Conservation (phyloP, 2,888 invertebrate genomes). For the Cyrtodaria siliqua region DNA sequence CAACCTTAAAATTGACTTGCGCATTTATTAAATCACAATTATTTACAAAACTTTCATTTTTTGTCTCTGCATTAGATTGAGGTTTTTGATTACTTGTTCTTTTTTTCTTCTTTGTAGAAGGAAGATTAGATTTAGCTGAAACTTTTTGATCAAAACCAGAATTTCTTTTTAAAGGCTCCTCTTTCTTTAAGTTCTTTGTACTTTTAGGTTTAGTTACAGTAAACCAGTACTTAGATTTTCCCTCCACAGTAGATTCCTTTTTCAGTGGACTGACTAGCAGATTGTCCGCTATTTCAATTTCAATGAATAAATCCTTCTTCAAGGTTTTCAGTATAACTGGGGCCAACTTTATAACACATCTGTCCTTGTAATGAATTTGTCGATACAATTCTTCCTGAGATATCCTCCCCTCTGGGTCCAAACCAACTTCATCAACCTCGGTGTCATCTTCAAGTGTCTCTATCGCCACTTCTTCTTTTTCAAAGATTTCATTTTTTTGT, state of each 20-base stretch:
- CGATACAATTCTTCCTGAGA: not conserved
- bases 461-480: no score
- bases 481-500: no score
- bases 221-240: constrained; percentile 8
- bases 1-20: no score
- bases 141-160: not conserved
- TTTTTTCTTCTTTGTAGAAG: no score
- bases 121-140: not conserved
- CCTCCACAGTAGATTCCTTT: not conserved
- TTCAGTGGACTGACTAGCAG: constrained; percentile 8
- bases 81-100: no score
- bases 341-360: constrained; percentile 16
- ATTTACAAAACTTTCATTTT: no score
- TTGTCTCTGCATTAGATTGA: no score
- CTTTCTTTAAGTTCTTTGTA: not conserved
- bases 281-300: constrained; percentile 15
- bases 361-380: constrained; percentile 1
- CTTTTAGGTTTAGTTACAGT: not conserved
- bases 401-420: not conserved
- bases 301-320: constrained; percentile 7
- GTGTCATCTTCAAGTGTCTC: not conserved
- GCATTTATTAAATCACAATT: no score
- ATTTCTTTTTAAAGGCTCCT: not conserved
- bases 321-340: constrained; percentile 10
- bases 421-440: not conserved